Base-by-base conservation (phyloP, 2,888 invertebrate genomes). In the Drosophila nr. perissopoda region DNA sequence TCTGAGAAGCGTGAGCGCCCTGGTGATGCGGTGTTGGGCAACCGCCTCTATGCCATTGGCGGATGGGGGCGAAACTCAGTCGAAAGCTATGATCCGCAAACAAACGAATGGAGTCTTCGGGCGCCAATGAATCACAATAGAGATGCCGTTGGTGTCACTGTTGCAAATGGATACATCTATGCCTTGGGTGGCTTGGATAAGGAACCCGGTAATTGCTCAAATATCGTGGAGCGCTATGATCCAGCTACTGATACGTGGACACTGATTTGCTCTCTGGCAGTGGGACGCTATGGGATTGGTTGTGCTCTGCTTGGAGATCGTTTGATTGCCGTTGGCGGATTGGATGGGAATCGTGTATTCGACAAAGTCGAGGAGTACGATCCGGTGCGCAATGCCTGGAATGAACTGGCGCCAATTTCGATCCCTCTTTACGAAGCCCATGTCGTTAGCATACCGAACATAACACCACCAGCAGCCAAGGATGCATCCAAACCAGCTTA, bases 51-150 rank as follows among this genome's bases (percentile, higher is more conserved):
- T 94, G 98, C 97, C 6, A 98, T 98, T 52, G 98, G 98, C 46
- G 98, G 98, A 0, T 95, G 98, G 62, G 98, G 98, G 97, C 78
- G 96, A 95, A 95, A 96, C 82, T 97, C 97, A 38, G 97, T 98
- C 1, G 99, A 99, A 94, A 96, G 96, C 93, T 96, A 96, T 93
- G 96, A 96, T 93, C 96, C 96, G n/a, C 94, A 94, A 76, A 95
- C 95, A 74, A 95, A 95, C 92, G 95, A 95, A 91, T 95, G 98
- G 98, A 96, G 96, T 42, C 94, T 96, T 76, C 96, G 97, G 91
- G 96, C 98, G 38, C 96, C 98, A 4, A 97, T 99, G 97, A 95
- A 96, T 48, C 95, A 96, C 74, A 94, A 97, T 27, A 94, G 98
- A 63, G 97, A 98, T 4, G 97, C 98, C 18, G 97, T 98, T 63